A percentile compares a stretch with the other conserved stretches of the same genome.
phyloP scores from a whole-genome alignment of 2,888 invertebrate genomes.

The Callyntrura guangdongensis region DNA sequence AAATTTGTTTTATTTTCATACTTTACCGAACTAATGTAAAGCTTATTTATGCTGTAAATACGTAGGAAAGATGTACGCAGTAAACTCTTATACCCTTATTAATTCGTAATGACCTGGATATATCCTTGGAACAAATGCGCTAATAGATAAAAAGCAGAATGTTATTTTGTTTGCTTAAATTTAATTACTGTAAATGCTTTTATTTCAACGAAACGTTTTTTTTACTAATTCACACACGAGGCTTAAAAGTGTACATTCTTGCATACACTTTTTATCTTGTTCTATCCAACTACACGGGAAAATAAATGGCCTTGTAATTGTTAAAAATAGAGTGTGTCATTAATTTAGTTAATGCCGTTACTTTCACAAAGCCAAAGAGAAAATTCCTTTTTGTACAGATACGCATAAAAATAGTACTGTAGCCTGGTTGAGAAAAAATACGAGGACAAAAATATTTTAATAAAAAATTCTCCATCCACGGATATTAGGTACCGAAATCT shows the following conservation, averaged over 20 bases:
- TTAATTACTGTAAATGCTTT: constrained; percentile 19
- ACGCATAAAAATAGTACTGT: too few species aligned
- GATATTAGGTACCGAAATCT: constrained; percentile 29
- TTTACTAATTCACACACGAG: too few species aligned
- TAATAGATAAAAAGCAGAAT: constrained; percentile 50
- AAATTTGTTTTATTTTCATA: background rate
- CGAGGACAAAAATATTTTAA: constrained; percentile 33
- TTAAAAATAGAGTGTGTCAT: too few species aligned
- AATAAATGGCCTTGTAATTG: too few species aligned
- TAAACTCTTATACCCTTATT: too few species aligned
- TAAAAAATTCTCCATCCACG: constrained; percentile 4
- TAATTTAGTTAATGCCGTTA: too few species aligned
- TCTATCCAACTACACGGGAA: background rate
- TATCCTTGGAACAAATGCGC: background rate
- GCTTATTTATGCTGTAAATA: background rate
- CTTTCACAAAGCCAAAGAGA: too few species aligned
- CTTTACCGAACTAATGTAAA: background rate
- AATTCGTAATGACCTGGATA: constrained; percentile 10
- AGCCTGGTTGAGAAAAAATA: background rate
- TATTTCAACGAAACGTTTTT: background rate
- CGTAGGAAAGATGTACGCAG: too few species aligned
- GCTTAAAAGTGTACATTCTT: too few species aligned
- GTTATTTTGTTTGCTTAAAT: constrained; percentile 25
- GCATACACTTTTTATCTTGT: too few species aligned
- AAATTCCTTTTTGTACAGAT: background rate